These are phyloP conservation scores for Piaya cayana DNA, from an alignment of 2,113 vertebrate species.

Conservation along the genomic window DNA sequence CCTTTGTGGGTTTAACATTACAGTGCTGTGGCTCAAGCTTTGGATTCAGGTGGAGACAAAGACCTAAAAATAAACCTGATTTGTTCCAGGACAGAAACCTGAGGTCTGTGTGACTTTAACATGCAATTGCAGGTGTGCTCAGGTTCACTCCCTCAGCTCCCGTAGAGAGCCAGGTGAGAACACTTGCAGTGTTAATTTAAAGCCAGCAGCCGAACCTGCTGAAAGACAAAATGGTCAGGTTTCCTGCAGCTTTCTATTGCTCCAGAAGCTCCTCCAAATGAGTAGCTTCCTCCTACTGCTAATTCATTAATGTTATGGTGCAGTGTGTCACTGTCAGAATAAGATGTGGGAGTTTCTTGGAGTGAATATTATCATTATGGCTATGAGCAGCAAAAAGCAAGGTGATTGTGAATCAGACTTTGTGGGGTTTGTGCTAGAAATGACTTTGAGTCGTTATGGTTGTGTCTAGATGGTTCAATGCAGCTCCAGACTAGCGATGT, in stretches of 20 bases:
- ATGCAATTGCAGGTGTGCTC: background rate
- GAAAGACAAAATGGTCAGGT: background rate
- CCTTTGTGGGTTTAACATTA: constrained; percentile 1
- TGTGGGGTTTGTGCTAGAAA: background rate
- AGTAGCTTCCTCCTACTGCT: background rate
- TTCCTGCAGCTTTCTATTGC: background rate
- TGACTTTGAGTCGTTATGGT: accelerated
- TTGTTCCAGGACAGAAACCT: background rate
- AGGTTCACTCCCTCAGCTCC: background rate
- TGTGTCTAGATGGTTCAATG: background rate
- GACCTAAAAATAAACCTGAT: constrained; percentile 38
- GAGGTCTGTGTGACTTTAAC: background rate
- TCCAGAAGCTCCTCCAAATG: constrained; percentile 32
- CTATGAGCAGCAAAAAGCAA: background rate
- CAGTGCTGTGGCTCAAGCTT: background rate
- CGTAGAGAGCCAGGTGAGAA: background rate
- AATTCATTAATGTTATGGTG: background rate
- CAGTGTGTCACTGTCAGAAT: background rate
- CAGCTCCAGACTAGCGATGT: accelerated
- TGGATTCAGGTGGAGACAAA: background rate
- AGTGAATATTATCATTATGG: background rate
- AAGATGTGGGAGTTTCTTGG: background rate
- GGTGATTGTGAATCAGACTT: background rate
- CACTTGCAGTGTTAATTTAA: constrained; percentile 15
- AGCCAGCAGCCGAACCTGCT: background rate